A percentile compares a stretch with the other conserved stretches of the same genome.
phyloP scores from a whole-genome alignment of 2,113 vertebrate genomes.

The Dasyurus viverrinus region DNA sequence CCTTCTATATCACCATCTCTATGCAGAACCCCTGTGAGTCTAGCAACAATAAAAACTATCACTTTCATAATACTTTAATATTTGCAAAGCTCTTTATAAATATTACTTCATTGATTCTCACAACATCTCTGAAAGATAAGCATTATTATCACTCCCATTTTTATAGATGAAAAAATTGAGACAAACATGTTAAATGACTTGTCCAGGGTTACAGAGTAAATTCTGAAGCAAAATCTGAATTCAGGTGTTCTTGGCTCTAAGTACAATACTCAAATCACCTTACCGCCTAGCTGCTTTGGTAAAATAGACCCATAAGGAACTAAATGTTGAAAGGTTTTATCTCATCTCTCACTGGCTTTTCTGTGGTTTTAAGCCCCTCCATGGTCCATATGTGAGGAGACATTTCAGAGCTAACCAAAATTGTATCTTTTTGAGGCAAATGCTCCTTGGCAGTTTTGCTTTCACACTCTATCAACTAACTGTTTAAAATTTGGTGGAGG shows the following conservation, averaged over 20 bases:
- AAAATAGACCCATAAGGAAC: not conserved
- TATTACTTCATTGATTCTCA: not conserved
- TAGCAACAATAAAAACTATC: not conserved
- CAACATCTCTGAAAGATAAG: not conserved
- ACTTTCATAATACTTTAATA: not conserved
- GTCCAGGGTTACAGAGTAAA: not conserved
- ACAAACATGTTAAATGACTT: not conserved
- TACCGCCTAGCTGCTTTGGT: not conserved
- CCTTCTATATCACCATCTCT: not conserved
- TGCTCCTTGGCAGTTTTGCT: not conserved
- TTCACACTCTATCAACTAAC: not conserved
- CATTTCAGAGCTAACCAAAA: not conserved
- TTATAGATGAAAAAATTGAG: not conserved
- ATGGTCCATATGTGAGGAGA: not conserved
- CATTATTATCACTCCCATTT: not conserved
- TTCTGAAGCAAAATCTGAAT: not conserved
- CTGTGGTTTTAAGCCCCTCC: not conserved
- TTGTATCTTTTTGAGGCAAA: not conserved
- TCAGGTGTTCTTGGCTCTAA: not conserved
- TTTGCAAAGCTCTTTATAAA: not conserved
- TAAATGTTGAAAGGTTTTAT: not conserved
- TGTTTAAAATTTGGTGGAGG: not conserved
- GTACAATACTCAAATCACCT: not conserved
- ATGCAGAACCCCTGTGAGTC: not conserved
- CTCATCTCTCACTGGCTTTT: not conserved